These are phyloP conservation scores for Hydropsyche betteni DNA, from an alignment of 2,888 invertebrate genomes.

Conservation along the genomic window DNA sequence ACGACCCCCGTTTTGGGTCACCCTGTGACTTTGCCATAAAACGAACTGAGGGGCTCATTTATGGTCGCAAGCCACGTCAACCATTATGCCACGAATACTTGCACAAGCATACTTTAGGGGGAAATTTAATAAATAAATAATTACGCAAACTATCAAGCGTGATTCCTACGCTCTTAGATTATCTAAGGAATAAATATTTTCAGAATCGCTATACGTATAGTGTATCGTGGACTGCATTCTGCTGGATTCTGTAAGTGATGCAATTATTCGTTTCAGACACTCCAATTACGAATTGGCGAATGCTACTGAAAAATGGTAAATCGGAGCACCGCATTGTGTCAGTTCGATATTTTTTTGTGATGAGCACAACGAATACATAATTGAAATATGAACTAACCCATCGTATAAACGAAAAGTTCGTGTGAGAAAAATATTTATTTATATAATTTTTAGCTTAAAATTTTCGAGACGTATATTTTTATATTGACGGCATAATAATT, in stretches of 20 bases:
- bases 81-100: constrained; percentile 1
- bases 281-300: constrained; percentile 41
- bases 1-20: constrained; percentile 14
- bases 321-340: neutral
- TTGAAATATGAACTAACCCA: no score
- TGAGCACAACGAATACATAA: no score
- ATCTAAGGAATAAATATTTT: no score
- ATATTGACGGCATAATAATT: no score
- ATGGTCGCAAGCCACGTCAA: constrained; percentile 18
- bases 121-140: constrained; percentile 40
- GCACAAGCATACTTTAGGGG: neutral
- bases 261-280: constrained; percentile 42
- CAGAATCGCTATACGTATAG: no score
- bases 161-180: no score
- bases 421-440: no score
- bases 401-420: no score
- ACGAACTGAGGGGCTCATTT: constrained; percentile 1
- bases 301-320: constrained; percentile 24
- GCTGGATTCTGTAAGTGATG: constrained; percentile 35
- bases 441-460: no score
- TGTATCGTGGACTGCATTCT: neutral
- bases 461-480: no score
- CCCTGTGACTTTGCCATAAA: constrained; percentile 2
- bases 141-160: constrained; percentile 12
- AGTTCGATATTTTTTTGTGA: no score